Evolutionary conservation across 1,140 invertebrate species (phyloP), one percentile per base, ranked within the genome.

Genomic region (Cotesia glomerata): DNA sequence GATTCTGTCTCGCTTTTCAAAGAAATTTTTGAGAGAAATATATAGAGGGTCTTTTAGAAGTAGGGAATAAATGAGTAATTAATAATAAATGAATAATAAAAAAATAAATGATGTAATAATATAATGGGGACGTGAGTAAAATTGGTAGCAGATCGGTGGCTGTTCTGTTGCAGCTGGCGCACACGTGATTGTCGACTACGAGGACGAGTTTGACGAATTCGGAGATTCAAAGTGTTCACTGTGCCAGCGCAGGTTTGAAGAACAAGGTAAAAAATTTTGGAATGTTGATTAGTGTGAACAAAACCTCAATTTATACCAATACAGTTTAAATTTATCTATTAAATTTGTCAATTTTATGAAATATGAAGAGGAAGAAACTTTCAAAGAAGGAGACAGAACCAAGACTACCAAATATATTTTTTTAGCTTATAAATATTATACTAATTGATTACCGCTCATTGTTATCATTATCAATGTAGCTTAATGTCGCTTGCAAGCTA

Each of bases 181-280:
- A 89, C 81, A 88, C 85, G 87, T 89, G 86, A 88, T 86, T 84
- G 77, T 84, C 86, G 87, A 89, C 89, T 89, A 89, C 88, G 87
- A 90, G 89, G 87, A 84, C 80, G 86, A 87, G 79, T 90, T 89
- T 83, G 90, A 91, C 85, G 90, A 86, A 78, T 87, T 82, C 62
- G 85, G 85, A 72, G 85, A 83, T 78, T 85, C 82, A 77, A 91
- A 89, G 88, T 91, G 89, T 85, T 91, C 89, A 88, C 90, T 92
- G 88, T 92, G 91, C 89, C 91, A 92, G 88, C 91, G 91, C 88
- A 90, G 91, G 82, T 92, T 92, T 90, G 91, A 92, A 85, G 90
- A 91, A 88, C 91, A 91, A 92, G 91, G 90, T 92, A 91, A 88
- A 85, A 74, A 59, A 39, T 32, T 56, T 52, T 61, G 58, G n/a